phyloP scores from a whole-genome alignment of 2,797 vertebrate species.

The Champsocephalus gunnari region DNA sequence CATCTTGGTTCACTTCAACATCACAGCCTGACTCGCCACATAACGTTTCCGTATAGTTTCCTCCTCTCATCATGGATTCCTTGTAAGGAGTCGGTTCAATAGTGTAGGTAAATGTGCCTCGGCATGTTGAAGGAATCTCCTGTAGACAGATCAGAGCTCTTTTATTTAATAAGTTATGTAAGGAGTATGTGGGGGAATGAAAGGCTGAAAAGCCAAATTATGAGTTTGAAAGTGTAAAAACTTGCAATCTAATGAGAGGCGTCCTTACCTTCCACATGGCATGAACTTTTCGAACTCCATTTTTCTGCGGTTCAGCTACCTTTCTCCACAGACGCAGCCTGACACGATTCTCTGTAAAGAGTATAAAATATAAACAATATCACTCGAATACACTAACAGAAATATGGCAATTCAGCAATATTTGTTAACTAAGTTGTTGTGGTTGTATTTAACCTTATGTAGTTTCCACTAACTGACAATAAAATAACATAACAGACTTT shows the following conservation, averaged over 20 bases:
- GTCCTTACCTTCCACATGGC: constrained; percentile 73
- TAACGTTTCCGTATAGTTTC: not conserved
- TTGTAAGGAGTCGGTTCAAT: constrained; percentile 27
- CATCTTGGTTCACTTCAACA: constrained; percentile 50
- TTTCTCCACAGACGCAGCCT: constrained; percentile 71
- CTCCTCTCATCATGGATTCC: not conserved
- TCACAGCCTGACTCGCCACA: constrained; percentile 42
- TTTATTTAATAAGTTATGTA: not conserved
- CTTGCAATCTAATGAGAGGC: not conserved
- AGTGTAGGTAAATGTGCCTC: constrained; percentile 36
- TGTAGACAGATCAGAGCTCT: constrained; percentile 34
- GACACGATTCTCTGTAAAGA: constrained; percentile 51
- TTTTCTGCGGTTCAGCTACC: constrained; percentile 16
- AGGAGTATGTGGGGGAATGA: not conserved
- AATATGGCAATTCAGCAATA: not conserved
- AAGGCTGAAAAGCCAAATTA: not conserved
- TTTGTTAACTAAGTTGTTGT: not conserved
- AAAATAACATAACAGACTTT: no score
- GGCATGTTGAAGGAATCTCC: constrained; percentile 67
- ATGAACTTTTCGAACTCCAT: constrained; percentile 51
- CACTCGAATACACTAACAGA: not conserved
- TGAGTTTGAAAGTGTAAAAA: not conserved
- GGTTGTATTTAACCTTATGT: no score
- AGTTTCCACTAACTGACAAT: no score
- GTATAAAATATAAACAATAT: not conserved